phyloP scores from a whole-genome alignment of 2,113 vertebrate species.

The Gopherus evgoodei region DNA sequence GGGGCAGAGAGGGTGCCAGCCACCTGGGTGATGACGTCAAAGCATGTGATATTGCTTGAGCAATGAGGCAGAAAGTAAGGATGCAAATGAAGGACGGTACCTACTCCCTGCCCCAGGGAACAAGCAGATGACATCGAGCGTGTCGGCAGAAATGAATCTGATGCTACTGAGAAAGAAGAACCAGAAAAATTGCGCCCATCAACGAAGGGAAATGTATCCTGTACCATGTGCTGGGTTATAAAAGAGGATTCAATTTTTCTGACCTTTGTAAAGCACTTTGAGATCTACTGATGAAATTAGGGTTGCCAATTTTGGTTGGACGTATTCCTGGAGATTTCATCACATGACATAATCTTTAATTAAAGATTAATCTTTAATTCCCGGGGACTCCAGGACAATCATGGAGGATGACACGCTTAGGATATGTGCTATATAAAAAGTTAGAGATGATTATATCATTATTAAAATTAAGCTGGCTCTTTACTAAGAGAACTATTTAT shows the following conservation, averaged over 20 bases:
- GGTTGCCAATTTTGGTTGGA: not conserved
- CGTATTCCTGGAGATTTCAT: not conserved
- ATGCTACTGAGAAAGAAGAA: slow-evolving; percentile 7
- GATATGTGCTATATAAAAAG: not conserved
- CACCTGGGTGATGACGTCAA: slow-evolving; percentile 60
- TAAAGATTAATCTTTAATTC: not conserved
- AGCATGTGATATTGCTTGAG: slow-evolving; percentile 72
- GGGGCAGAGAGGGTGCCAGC: slow-evolving; percentile 69
- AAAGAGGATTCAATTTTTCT: not conserved
- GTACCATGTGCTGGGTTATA: not conserved
- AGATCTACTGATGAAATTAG: not conserved
- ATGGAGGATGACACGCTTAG: not conserved
- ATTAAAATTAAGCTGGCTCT: not conserved
- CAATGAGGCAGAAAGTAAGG: slow-evolving; percentile 48
- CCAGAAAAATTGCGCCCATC: not conserved
- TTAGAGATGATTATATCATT: not conserved
- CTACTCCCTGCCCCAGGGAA: slow-evolving; percentile 45
- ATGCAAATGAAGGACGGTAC: slow-evolving; percentile 61
- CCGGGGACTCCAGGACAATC: not conserved
- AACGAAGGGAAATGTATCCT: not conserved
- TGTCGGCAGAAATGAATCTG: slow-evolving; percentile 50
- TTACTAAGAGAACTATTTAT: not conserved
- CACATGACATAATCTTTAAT: not conserved
- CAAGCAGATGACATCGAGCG: slow-evolving; percentile 47
- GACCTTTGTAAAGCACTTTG: not conserved